phyloP scores from a whole-genome alignment of 1,140 invertebrate species.

The Tetragnatha versicolor region DNA sequence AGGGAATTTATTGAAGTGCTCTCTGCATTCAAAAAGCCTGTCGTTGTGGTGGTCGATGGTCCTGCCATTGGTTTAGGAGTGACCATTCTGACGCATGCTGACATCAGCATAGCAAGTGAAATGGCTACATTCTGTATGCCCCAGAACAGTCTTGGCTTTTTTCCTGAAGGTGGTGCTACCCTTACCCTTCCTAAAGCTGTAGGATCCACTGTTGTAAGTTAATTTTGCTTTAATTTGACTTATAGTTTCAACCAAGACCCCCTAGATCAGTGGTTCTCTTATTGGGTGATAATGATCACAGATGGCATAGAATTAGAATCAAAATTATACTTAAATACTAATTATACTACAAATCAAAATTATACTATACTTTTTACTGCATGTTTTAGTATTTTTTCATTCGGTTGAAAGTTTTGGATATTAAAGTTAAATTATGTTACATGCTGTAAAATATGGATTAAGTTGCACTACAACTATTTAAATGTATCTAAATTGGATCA shows the following conservation, averaged over 20 bases:
- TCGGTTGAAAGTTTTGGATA: no score
- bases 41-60: constrained; percentile 77
- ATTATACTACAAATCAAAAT: no score
- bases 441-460: no score
- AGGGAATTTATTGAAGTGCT: constrained; percentile 75
- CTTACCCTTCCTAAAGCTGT: constrained; percentile 72
- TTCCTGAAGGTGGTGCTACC: constrained; percentile 75
- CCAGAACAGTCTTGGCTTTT: constrained; percentile 74
- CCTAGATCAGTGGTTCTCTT: neutral
- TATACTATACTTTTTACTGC: no score
- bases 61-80: constrained; percentile 75
- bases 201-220: constrained; percentile 64
- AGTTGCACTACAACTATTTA: no score
- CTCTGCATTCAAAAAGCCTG: constrained; percentile 74
- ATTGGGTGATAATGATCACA: neutral
- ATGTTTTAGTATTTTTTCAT: no score
- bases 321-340: no score
- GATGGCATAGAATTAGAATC: neutral
- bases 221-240: neutral
- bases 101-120: constrained; percentile 78
- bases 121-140: constrained; percentile 76
- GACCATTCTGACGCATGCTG: constrained; percentile 77
- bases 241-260: neutral
- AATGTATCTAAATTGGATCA: no score
- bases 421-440: no score